Evolutionary conservation across 2,797 vertebrate species (phyloP), one percentile per base, ranked within the genome.

Genomic region (Spondyliosoma cantharus): DNA sequence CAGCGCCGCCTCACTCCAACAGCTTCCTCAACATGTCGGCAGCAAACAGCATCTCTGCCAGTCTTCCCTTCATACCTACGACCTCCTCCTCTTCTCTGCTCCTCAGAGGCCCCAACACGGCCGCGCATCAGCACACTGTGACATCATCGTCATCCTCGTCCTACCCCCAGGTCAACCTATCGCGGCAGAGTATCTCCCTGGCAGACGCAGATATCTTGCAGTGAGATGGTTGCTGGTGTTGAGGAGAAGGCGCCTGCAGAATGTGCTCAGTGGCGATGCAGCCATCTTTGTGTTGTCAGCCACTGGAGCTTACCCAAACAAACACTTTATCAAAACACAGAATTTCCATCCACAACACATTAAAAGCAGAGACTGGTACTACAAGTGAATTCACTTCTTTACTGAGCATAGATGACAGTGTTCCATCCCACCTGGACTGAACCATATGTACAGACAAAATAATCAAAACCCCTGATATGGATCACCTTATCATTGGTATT

Each of bases 41-140:
- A 24, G 19, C 71, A 2, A 82, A 46, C 73, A 53, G 54, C 73
- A 46, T 62, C 29, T 71, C 74, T 3, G 29, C 71, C 57, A 6
- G 78, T 3, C 81, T 86, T 4, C 64, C 86, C 56, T 85, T 70
- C 68, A 66, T 77, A 2, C 50, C 71, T n/a, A 19, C 75, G 63
- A 22, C 84, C 20, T 67, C 91, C 13, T 70, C 91, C 24, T 85
- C 84, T 0, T 66, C 84, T 1, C 48, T 85, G 29, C 58, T 86
- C 16, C 71, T 76, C 16, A 68, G 66, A 63, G 79, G 65, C 22
- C 57, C 74, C 42, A 65, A 2, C 73, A 58, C 78, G 68, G 24
- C 78, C 7, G 7, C 78, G 0, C 85, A 83, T 66, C 90, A 86
- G 29, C 82, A 84, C 17, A 7, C 70, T 0, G 86, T 89, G 48